Evolutionary conservation across 2,888 invertebrate species (phyloP), one percentile per base, ranked within the genome.

Genomic region (Volucella bombylans): DNA sequence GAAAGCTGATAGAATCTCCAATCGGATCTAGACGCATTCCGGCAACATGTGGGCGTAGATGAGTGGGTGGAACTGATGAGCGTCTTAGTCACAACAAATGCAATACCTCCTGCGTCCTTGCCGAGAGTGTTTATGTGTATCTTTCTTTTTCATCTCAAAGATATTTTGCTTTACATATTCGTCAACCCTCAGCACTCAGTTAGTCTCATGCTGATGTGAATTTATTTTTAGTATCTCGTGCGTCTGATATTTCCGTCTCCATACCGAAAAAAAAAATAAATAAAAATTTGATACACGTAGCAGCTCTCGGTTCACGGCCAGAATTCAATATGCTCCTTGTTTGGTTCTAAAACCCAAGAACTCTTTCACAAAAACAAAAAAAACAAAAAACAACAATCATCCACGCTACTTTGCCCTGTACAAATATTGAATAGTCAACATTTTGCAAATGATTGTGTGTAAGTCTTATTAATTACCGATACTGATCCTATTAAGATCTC

Each of bases 141-240:
- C 41, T 67, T 43, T 59, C n/a, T 62, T 71, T 68, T 54, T 38
- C 11, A 54, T 52, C n/a, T n/a, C 6, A 47, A n/a, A 59, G 43
- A 62, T 47, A 45, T 71, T 9, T 39, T 67, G 31, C 10, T 59
- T 55, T 50, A 55, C 55, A 64, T 47, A 71, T 61, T 52, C 52
- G 50, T 59, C 41, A 39, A n/a, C 31, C 31, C 14, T 52, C 23
- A 78, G 54, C 39, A 61, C 68, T 64, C 39, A 79, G 64, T 82
- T 78, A 69, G 61, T 76, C 61, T 67, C 69, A 76, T 83, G 69
- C 65, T 79, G 79, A 38, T 83, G 12, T 55, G 43, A 15, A n/a
- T 47, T 39, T 76, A 77, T 81, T 76, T 81, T 77, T 72, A 77
- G 72, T 67, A 76, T 73, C 73, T 67, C 67, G 81, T 85, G 71